These are phyloP conservation scores for Adelphocoris suturalis DNA, from an alignment of 2,888 invertebrate genomes.

Conservation along the genomic window DNA sequence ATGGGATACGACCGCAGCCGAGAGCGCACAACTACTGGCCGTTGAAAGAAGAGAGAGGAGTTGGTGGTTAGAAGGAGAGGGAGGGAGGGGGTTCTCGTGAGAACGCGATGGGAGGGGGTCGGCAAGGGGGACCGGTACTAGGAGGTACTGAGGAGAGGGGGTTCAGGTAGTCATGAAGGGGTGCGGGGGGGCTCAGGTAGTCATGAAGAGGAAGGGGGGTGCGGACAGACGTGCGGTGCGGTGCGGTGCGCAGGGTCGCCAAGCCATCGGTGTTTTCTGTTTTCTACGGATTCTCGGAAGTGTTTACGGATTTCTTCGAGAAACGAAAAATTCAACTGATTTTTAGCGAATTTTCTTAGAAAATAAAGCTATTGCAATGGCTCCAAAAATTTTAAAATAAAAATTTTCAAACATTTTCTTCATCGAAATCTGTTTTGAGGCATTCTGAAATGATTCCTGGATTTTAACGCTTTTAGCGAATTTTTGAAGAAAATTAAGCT, in stretches of 20 bases:
- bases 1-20: neutral
- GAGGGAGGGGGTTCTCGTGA: conserved; percentile 1
- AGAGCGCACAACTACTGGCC: conserved; percentile 47
- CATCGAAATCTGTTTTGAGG: too few species aligned
- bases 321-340: too few species aligned
- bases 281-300: neutral
- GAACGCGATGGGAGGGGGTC: neutral
- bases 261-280: neutral
- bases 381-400: too few species aligned
- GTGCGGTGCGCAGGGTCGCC: neutral
- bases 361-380: too few species aligned
- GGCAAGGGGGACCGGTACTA: conserved; percentile 9
- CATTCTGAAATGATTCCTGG: too few species aligned
- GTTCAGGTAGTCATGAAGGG: neutral
- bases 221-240: too few species aligned
- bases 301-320: too few species aligned
- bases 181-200: neutral
- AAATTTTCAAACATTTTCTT: too few species aligned
- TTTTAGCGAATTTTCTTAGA: too few species aligned
- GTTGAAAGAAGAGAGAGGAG: neutral
- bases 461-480: too few species aligned
- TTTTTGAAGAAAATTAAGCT: too few species aligned
- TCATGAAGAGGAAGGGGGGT: neutral
- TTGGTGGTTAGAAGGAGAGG: neutral
- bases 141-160: neutral